Base-by-base conservation (phyloP, 92 coral and sea anemone genomes). In the Epizoanthus ramosus region DNA sequence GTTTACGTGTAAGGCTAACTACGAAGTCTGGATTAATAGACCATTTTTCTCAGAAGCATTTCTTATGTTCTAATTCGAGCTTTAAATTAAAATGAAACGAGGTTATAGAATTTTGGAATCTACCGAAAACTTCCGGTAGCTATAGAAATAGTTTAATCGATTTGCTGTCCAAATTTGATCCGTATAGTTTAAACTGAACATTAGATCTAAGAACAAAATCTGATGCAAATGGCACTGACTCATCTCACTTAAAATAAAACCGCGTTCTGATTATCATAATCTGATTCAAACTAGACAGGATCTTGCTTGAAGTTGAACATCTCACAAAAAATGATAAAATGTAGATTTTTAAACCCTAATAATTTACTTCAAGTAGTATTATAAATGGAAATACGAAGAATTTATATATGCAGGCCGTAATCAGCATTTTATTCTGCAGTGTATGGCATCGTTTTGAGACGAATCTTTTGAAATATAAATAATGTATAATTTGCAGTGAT, bases 251-350 rank as follows among this genome's bases (percentile, higher is more conserved):
- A 74, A 57, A 52, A 45, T 54, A 22, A 76, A 39, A 77, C 82
- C 82, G 23, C 43, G 47, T 4, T 41, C n/a, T 61, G 41, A 77
- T 61, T 77, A 59, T 24, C 82, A 77, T 77, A 77, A 60, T 76
- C n/a, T 59, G 43, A 58, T 76, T 35, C 57, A 59, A 28, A 12
- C 22, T 61, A 50, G 15, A 10, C 9, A 50, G 54, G 14, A 12
- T 3, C 54, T 13, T 50, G 54, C 54, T 50, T 50, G 54, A 50
- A 50, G 15, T 50, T 50, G 54, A 50, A 50, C 10, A 6, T 4
- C 6, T 43, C 8, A 43, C 10, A 43, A 43, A 43, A 10, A 10
- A 47, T 8, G 13, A 4, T 47, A 47, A 10, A 47, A 7, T 8
- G 54, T 8, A 47, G 54, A 47, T 10, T 47, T 47, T 8, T 12